Evolutionary conservation across 2,113 vertebrate species (phyloP), one percentile per base, ranked within the genome.

Genomic region (Chamaetylas fuelleborni): DNA sequence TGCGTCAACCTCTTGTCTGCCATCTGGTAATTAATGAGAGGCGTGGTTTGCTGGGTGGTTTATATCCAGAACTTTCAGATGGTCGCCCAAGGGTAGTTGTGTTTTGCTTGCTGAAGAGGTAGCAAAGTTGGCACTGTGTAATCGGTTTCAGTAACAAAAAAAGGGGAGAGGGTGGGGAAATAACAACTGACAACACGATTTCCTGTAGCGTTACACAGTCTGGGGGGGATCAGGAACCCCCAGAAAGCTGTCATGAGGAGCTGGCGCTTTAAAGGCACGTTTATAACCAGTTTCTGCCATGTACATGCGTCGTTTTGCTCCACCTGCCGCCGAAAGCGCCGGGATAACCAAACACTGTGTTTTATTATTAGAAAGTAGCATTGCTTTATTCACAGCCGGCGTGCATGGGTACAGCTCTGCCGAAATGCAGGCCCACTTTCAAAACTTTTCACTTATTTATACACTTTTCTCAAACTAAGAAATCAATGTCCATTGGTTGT

Each of bases 91-190:
- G 25, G 17, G 9, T 15, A n/a, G 22, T 11, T 70, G 28, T 1
- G 1, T 11, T 72, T 67, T 57, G 10, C 14, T 38, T 56, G 50
- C 17, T 31, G 4, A 12, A n/a, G 65, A 8, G 26, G 13, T 45
- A n/a, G 56, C 25, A 33, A 19, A 71, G 3, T 22, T 72, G 36
- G 23, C 15, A 12, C 9, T 48, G 5, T 15, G 24, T 47, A 28
- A 72, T 29, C 1, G 0, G 9, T 78, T 69, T 69, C 45, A 11
- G 6, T 51, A 47, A 33, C 6, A 31, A 24, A 81, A 36, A 3
- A 1, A 3, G 7, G 2, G 12, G 12, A 3, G 1, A 4, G 11
- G 3, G 19, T 8, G 1, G 8, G 10, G 12, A 9, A 3, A 33
- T 4, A 42, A 19, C 9, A 42, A 42, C 61, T 80, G 24, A 18